These are phyloP conservation scores for Periparus ater DNA, from an alignment of 2,797 vertebrate genomes.

Conservation along the genomic window DNA sequence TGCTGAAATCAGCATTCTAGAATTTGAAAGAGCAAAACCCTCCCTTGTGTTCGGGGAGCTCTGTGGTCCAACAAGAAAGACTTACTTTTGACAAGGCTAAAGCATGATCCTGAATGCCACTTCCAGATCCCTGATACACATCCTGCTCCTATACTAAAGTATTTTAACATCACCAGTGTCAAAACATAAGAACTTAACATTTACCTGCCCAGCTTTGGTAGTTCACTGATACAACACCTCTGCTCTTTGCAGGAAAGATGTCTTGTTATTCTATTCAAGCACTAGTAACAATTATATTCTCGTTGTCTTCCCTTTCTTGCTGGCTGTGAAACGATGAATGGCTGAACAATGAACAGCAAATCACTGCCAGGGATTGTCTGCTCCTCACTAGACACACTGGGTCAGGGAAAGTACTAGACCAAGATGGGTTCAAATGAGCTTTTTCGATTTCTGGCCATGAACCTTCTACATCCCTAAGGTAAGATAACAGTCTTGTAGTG, in stretches of 20 bases:
- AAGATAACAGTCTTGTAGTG: neutral
- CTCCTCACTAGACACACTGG: neutral
- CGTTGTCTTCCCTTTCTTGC: neutral
- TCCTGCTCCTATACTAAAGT: neutral
- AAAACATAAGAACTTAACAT: neutral
- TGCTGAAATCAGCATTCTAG: neutral
- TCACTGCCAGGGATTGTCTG: neutral
- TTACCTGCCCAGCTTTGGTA: neutral
- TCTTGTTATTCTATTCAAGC: neutral
- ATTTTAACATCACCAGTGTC: neutral
- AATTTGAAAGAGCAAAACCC: neutral
- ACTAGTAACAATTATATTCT: neutral
- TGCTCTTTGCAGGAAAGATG: neutral
- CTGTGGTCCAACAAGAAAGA: neutral
- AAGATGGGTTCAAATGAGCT: neutral
- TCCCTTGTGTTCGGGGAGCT: neutral
- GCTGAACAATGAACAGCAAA: neutral
- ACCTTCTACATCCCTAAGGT: neutral
- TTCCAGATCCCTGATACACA: accelerated
- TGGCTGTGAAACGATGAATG: neutral
- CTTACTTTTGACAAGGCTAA: neutral
- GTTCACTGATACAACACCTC: neutral
- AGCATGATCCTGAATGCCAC: accelerated
- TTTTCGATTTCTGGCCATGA: neutral
- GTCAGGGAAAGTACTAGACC: neutral